Base-by-base conservation (phyloP, 2,888 invertebrate genomes). In the Adelognathus sp. region DNA sequence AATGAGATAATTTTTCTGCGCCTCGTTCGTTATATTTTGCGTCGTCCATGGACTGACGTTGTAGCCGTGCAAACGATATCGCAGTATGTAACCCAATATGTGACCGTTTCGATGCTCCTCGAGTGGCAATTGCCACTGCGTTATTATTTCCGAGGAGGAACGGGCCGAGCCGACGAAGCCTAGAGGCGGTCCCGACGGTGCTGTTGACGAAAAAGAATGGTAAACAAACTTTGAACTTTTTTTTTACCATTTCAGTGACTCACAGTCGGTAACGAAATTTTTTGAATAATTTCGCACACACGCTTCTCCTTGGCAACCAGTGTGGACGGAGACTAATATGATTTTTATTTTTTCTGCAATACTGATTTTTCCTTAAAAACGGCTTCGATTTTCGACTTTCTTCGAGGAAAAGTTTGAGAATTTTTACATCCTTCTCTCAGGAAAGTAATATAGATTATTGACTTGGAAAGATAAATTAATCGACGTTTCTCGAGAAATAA, bases 61-160 rank as follows among this genome's bases (percentile, higher is more conserved):
- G 83, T 96, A 96, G 0, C 98, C 98, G 82, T 95, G 96, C 1
- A 99, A 93, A 63, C 98, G 94, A 92, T 98, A 99, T 74, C 98
- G 94, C 76, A 99, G 95, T 21, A 97, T 95, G 89, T 98, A 99
- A 16, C 99, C 99, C 11, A 97, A 92, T 82, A 99, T 97, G 89
- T 97, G 96, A 0, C 99, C 99, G 89, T 99, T 99, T 85, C 98
- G 95, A 87, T 98, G 97, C 88, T 98, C 98, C 88, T 98, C 97
- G 6, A 97, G 92, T 0, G 99, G 99, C 27, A 98, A 97, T 89
- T 98, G 98, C 99, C 99, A 99, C 89, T 98, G 98, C 0, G 98
- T 97, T 86, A 98, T 98, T 77, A 99, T 98, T 92, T 98, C 98
- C 0, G 98, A 97, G 9, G 98, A 96, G 11, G 98, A 98, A 76